phyloP scores from a whole-genome alignment of 2,888 invertebrate genomes.

The Allygus modestus region DNA sequence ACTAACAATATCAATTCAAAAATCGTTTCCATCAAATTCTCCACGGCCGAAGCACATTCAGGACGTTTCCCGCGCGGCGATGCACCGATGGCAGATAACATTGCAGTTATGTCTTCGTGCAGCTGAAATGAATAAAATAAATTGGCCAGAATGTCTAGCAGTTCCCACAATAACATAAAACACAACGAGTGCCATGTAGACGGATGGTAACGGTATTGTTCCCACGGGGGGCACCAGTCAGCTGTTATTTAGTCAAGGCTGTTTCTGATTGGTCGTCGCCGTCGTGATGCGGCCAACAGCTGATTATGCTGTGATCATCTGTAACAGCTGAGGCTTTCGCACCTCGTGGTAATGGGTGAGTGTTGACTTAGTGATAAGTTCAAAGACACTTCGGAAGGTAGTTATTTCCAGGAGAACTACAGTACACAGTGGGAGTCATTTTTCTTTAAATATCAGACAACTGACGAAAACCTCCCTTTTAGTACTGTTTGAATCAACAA shows the following conservation, averaged over 20 bases:
- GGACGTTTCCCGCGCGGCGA: background rate
- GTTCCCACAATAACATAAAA: slow-evolving; percentile 41
- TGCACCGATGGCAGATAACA: slow-evolving; percentile 13
- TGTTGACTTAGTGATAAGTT: slow-evolving; percentile 10
- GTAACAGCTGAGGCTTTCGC: slow-evolving; percentile 5
- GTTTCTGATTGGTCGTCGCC: slow-evolving; percentile 21
- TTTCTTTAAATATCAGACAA: too few species aligned
- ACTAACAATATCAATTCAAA: too few species aligned
- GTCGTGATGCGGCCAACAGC: slow-evolving; percentile 7
- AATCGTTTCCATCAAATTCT: background rate
- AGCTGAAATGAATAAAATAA: slow-evolving; percentile 26
- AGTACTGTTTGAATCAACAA: too few species aligned
- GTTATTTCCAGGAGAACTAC: background rate
- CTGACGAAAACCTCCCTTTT: too few species aligned
- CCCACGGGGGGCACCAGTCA: slow-evolving; percentile 17
- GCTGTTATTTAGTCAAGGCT: slow-evolving; percentile 40
- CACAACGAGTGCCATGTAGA: slow-evolving; percentile 27
- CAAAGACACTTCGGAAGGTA: background rate
- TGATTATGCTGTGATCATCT: slow-evolving; percentile 24
- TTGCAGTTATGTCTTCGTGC: slow-evolving; percentile 29
- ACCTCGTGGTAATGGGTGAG: background rate
- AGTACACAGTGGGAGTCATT: too few species aligned
- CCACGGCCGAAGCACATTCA: background rate
- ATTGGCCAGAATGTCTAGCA: slow-evolving; percentile 22
- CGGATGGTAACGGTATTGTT: slow-evolving; percentile 32